Evolutionary conservation across 2,113 vertebrate genomes (phyloP).

Genomic region (Pelecanus crispus): DNA sequence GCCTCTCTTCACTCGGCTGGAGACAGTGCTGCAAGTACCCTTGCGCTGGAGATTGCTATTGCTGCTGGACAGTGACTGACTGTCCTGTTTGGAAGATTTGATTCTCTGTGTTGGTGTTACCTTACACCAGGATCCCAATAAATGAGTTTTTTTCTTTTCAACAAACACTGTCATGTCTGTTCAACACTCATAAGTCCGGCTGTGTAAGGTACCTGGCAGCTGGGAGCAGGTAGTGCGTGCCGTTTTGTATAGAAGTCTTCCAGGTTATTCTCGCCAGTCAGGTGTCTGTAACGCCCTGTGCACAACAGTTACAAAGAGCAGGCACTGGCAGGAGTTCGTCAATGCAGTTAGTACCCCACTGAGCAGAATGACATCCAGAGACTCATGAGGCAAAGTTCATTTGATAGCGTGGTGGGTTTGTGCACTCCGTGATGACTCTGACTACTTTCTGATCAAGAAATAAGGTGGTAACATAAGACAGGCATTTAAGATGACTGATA

Average conservation of each 20-base stretch:
- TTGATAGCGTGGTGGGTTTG: neutral
- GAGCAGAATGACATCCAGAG: neutral
- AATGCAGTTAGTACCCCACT: rapidly evolving
- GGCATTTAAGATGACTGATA: neutral
- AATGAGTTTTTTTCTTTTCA: neutral
- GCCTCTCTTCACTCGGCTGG: neutral
- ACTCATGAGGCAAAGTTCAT: neutral
- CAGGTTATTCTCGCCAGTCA: neutral
- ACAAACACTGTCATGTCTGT: rapidly evolving
- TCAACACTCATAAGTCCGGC: neutral
- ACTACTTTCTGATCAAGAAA: neutral
- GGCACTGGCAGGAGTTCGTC: neutral
- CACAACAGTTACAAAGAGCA: neutral
- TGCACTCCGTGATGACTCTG: neutral
- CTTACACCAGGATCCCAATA: neutral
- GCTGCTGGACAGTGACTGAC: neutral
- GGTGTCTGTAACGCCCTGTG: rapidly evolving
- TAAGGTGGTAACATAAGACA: neutral
- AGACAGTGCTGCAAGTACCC: neutral
- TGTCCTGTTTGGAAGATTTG: neutral
- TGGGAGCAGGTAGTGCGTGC: rapidly evolving
- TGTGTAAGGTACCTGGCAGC: neutral
- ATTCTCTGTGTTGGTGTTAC: neutral
- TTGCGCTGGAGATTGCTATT: neutral
- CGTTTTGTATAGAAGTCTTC: rapidly evolving